Evolutionary conservation across 2,888 invertebrate genomes (phyloP).

Genomic region (Pristionchus exspectatus): DNA sequence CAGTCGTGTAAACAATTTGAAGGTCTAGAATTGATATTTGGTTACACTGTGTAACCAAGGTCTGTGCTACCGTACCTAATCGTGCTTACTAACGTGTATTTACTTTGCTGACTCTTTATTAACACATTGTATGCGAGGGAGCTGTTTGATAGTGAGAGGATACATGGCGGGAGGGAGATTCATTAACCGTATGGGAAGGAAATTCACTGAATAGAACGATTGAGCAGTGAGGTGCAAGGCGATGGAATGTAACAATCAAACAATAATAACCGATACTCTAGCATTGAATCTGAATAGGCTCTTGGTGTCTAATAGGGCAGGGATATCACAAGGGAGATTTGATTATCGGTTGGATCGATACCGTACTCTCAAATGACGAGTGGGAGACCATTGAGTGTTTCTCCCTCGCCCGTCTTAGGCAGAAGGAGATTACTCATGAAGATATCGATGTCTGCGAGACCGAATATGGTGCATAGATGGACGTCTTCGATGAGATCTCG

Average conservation of each 20-base stretch:
- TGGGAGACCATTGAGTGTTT: neutral
- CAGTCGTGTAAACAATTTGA: neutral
- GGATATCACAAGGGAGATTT: neutral
- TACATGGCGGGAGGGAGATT: neutral
- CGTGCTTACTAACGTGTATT: neutral
- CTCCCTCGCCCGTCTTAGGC: constrained; percentile 52
- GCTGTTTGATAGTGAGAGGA: neutral
- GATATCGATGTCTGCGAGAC: constrained; percentile 70
- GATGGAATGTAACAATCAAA: constrained; percentile 43
- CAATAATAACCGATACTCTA: constrained; percentile 6
- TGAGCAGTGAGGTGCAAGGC: constrained; percentile 21
- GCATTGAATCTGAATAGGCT: neutral
- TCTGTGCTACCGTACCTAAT: constrained; percentile 34
- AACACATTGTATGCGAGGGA: neutral
- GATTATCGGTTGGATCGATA: neutral
- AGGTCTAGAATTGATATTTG: neutral
- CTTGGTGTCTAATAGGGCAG: neutral
- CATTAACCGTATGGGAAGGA: constrained; percentile 13
- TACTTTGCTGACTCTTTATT: neutral
- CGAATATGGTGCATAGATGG: constrained; percentile 74
- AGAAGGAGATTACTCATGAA: constrained; percentile 72
- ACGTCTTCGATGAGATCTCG: constrained; percentile 74
- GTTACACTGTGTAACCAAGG: constrained; percentile 39
- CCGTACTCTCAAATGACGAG: neutral
- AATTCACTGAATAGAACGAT: neutral